These are phyloP conservation scores for Clarias pachynema DNA, from an alignment of 2,797 vertebrate genomes.

Conservation along the genomic window DNA sequence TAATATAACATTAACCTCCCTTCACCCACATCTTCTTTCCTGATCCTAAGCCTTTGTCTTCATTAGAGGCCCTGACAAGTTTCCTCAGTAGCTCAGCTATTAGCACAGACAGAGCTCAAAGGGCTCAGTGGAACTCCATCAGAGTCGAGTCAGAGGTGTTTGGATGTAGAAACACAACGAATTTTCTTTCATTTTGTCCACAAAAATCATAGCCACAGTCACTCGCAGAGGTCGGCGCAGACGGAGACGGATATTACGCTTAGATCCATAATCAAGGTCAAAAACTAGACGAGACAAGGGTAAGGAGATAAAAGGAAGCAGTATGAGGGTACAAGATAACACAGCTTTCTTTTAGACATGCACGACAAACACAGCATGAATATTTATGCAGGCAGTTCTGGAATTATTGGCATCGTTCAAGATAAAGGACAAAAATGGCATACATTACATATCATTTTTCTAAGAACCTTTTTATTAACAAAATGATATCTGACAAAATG, in stretches of 20 bases:
- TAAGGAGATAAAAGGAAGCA: constrained; percentile 10
- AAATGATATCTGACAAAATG: background rate
- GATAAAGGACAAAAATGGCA: background rate
- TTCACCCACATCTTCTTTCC: constrained; percentile 55
- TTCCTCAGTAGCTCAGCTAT: constrained; percentile 40
- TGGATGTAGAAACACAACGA: background rate
- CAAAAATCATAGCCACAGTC: background rate
- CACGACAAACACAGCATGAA: background rate
- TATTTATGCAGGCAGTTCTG: background rate
- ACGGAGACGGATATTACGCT: background rate
- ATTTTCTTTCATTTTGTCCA: background rate
- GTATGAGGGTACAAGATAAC: constrained; percentile 9
- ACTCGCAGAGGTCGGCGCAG: background rate
- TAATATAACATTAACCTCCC: constrained; percentile 63
- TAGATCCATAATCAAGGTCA: constrained; percentile 9
- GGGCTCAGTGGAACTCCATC: constrained; percentile 13
- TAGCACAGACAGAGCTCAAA: constrained; percentile 39
- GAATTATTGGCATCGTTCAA: background rate
- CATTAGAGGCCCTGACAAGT: constrained; percentile 61
- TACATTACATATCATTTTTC: background rate
- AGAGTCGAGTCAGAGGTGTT: constrained; percentile 2
- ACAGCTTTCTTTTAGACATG: background rate
- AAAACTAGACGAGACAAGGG: constrained; percentile 4
- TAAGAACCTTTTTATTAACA: background rate
- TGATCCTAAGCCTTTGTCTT: constrained; percentile 62